Base-by-base conservation (phyloP, 1,140 invertebrate genomes). In the Drosophila pachea region DNA sequence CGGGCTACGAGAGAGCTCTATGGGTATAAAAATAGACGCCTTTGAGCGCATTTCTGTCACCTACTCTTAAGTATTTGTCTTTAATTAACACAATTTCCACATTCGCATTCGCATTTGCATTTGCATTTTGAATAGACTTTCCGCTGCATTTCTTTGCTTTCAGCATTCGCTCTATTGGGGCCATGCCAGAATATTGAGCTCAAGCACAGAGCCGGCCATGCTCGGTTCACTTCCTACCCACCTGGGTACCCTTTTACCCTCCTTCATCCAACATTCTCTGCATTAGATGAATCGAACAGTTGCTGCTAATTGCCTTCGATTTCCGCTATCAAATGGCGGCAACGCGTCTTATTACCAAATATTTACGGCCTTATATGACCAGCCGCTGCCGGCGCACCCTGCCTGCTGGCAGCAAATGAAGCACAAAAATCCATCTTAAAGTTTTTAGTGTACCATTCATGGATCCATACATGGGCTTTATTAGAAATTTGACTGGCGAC, bases 281-380 rank as follows among this genome's bases (percentile, higher is more conserved):
- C 22, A 22, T 22, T 22, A 22, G 22, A 22, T 22, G 22, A 3
- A 22, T 43, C 12, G n/a, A 14, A 7, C 12, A 43, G 40, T 43
- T 14, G 65, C 66, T 50, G 63, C 64, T 86, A 86, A 86, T 81
- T 81, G 74, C 76, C 74, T 74, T 68, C 76, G 67, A 22, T 69
- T 86, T 84, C 81, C 81, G 81, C 71, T 77, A 48, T 43, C 9
- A 35, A 58, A 35, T 45, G 36, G 14, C 56, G 22, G 14, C 33
- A 50, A 29, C 31, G 35, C n/a, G 31, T 12, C 22, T 11, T 62
- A 86, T 86, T 86, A 86, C 77, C 77, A 64, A 86, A 82, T 74
- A 69, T 72, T 75, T 77, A 54, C 31, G 43, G 52, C 76, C 81
- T 77, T 84, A 81, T 43, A 43, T 43, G 40, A 43, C 16, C 45